phyloP scores from a whole-genome alignment of 2,113 vertebrate species.

The Catharus minimus region DNA sequence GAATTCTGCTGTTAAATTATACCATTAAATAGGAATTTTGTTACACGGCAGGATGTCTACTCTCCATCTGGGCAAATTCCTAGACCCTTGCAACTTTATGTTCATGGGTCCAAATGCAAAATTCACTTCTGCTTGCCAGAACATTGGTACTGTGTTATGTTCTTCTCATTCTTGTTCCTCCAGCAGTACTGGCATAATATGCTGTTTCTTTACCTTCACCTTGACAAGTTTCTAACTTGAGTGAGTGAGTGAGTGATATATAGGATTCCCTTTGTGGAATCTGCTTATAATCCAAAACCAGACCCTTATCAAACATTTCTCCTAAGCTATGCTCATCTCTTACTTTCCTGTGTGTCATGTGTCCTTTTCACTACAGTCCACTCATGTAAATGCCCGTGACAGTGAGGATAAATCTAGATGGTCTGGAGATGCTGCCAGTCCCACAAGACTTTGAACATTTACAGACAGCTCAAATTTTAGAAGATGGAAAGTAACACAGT shows the following conservation, averaged over 20 bases:
- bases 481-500: background rate
- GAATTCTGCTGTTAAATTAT: background rate
- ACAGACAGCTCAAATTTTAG: background rate
- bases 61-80: background rate
- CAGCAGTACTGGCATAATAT: background rate
- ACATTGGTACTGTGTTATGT: background rate
- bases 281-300: background rate
- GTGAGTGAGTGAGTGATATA: background rate
- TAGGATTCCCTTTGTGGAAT: background rate
- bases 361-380: background rate
- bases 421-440: background rate
- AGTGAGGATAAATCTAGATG: background rate
- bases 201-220: background rate
- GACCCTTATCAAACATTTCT: background rate
- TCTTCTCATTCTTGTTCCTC: background rate
- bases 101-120: background rate
- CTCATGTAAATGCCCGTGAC: background rate
- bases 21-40: background rate
- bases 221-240: background rate
- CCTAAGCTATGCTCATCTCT: background rate
- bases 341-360: background rate
- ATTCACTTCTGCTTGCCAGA: background rate
- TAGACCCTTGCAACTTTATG: background rate
- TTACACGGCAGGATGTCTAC: background rate
- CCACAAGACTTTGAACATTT: background rate